A percentile compares a stretch with the other conserved stretches of the same genome.
Conservation (phyloP, 2,888 invertebrate species). For the Tortrix viridana region DNA sequence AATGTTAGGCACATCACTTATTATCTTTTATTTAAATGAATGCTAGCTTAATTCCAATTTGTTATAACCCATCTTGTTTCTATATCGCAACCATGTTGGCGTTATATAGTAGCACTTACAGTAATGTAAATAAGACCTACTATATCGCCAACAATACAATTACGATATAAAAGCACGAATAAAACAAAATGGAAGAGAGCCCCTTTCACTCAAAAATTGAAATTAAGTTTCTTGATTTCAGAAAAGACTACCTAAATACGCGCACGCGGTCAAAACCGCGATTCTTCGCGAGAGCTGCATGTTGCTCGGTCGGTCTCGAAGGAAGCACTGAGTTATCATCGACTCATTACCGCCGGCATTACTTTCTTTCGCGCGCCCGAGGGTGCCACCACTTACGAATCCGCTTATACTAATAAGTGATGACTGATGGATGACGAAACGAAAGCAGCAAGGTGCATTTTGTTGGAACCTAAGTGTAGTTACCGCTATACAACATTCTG, state of each 20-base stretch:
- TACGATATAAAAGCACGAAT: no score
- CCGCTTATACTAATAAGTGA: slow-evolving; percentile 40
- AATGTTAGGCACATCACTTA: no score
- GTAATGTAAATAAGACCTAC: no score
- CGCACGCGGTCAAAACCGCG: slow-evolving; percentile 50
- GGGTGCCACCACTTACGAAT: slow-evolving; percentile 20
- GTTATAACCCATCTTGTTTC: no score
- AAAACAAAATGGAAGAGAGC: no score
- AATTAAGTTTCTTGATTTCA: slow-evolving; percentile 13
- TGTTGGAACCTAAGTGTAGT: not conserved
- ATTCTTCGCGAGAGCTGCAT: slow-evolving; percentile 64
- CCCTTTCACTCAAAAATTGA: not conserved
- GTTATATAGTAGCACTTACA: no score
- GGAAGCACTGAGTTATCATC: slow-evolving; percentile 66
- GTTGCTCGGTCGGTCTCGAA: slow-evolving; percentile 64
- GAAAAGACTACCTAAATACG: slow-evolving; percentile 62
- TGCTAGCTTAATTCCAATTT: not conserved
- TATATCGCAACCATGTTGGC: no score
- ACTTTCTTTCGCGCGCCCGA: slow-evolving; percentile 76
- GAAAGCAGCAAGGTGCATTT: slow-evolving; percentile 26
- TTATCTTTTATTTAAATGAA: no score
- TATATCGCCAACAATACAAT: no score
- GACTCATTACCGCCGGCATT: slow-evolving; percentile 52
- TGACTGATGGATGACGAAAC: slow-evolving; percentile 41
- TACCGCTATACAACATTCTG: no score